Evolutionary conservation across 2,888 invertebrate genomes (phyloP).

Genomic region (Xestia ashworthii): DNA sequence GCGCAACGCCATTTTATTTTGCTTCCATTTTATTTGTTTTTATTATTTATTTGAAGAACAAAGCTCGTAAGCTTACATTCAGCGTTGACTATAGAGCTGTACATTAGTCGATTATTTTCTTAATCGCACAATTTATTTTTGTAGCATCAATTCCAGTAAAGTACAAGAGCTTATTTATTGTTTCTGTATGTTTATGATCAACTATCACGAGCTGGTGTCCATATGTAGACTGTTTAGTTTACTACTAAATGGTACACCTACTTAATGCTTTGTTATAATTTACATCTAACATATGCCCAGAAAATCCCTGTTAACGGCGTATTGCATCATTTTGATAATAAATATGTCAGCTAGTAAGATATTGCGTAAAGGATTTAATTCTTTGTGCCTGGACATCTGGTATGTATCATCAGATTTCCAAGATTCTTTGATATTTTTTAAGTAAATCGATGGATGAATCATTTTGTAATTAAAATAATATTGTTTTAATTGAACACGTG

Average conservation of each 20-base stretch:
- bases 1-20: constrained; percentile 1
- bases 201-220: constrained; percentile 49
- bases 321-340: constrained; percentile 49
- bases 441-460: constrained; percentile 35
- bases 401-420: constrained; percentile 43
- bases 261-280: constrained; percentile 62
- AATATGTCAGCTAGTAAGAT: constrained; percentile 28
- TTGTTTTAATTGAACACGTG: constrained; percentile 24
- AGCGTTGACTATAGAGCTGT: constrained; percentile 2
- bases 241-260: constrained; percentile 46
- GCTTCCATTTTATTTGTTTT: background rate
- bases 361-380: constrained; percentile 24
- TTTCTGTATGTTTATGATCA: constrained; percentile 54
- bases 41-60: background rate
- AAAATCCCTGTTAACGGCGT: constrained; percentile 68
- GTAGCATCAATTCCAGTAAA: constrained; percentile 15
- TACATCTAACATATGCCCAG: constrained; percentile 59
- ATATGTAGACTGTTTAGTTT: constrained; percentile 62
- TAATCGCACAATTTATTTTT: constrained; percentile 15
- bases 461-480: constrained; percentile 37
- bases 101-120: constrained; percentile 37
- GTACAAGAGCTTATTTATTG: constrained; percentile 38
- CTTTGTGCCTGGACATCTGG: constrained; percentile 21
- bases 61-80: background rate
- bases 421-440: constrained; percentile 27